Base-by-base conservation (phyloP, 2,797 vertebrate species). In the Cynodonichthys magdalenae region DNA sequence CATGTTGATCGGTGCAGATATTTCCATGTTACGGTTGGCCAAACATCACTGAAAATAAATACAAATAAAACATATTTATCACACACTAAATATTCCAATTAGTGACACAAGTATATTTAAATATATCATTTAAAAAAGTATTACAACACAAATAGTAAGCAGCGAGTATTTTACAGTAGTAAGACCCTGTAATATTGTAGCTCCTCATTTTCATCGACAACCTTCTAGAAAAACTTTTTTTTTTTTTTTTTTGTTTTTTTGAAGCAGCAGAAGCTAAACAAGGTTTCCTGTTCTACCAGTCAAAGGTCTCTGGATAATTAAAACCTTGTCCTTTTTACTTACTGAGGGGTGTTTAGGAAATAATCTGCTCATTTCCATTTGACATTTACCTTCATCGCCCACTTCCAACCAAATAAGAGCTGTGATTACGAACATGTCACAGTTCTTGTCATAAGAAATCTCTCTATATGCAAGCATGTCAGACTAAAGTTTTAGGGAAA, bases 351-450 rank as follows among this genome's bases (percentile, higher is more conserved):
- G 45, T 63, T 68, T 63, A 47, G 36, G 48, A 61, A 45, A 44
- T 66, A 47, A 53, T 34, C 44, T 36, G 46, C 55, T 51, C 41
- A 68, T 63, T 74, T 74, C 51, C 60, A 69, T 68, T 69, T 69
- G 65, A 74, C 71, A 60, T 69, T 69, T 69, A 47, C 60, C 60
- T 69, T 69, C 29, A 47, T 59, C 57, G 50, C 41, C 49, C 52
- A 59, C 46, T 27, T 59, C 41, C 39, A 55, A 54, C 46, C 50
- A 68, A 60, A 69, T 63, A 41, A 69, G 44, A 69, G 50, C 12
- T 47, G 29, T 48, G 49, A 31, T 55, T 69, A 62, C 36, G 3
- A 31, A 42, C 28, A 45, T 27, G 41, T 44, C 59, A 50, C 19
- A 44, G 12, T 27, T 17, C 24, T 34, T 39, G 47, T 9, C 41